Evolutionary conservation across 1,140 invertebrate species (phyloP).

Genomic region (Holcopasites calliopsidis): DNA sequence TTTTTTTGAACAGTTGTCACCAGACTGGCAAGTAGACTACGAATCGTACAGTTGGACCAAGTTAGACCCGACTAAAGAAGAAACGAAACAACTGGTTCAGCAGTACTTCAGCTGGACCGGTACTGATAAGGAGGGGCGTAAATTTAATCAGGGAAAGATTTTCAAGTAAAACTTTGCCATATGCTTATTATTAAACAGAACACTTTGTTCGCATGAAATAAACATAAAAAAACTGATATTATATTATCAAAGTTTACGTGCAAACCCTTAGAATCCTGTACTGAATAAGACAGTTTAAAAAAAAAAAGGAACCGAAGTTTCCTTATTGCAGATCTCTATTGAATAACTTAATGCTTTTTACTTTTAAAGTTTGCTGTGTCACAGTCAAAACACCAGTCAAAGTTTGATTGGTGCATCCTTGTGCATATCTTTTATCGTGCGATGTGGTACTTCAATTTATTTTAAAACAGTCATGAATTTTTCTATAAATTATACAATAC

Average conservation of each 20-base stretch:
- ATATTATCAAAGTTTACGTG: constrained; percentile 51
- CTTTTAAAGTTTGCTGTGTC: constrained; percentile 8
- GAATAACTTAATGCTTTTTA: constrained; percentile 4
- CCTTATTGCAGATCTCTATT: constrained; percentile 31
- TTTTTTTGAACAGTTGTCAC: constrained; percentile 84
- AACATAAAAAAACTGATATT: constrained; percentile 57
- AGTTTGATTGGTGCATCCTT: neutral
- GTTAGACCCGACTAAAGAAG: constrained; percentile 89
- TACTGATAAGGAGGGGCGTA: constrained; percentile 91
- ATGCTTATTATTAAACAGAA: constrained; percentile 64
- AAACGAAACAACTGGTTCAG: constrained; percentile 94
- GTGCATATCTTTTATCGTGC: neutral
- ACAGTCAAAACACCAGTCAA: neutral
- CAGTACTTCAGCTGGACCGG: constrained; percentile 97
- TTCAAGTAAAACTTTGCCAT: constrained; percentile 91
- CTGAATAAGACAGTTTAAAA: constrained; percentile 26
- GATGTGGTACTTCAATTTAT: constrained; percentile 19
- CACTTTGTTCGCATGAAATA: constrained; percentile 67
- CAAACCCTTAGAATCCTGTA: constrained; percentile 49
- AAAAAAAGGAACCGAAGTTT: constrained; percentile 33
- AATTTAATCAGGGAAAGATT: constrained; percentile 99
- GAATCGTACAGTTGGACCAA: constrained; percentile 98
- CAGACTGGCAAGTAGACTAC: constrained; percentile 98
- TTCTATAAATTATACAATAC: neutral
- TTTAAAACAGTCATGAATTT: constrained; percentile 16